A percentile compares a stretch with the other conserved stretches of the same genome.
phyloP scores from a whole-genome alignment of 1,140 invertebrate genomes.

The Drosophila simulans region DNA sequence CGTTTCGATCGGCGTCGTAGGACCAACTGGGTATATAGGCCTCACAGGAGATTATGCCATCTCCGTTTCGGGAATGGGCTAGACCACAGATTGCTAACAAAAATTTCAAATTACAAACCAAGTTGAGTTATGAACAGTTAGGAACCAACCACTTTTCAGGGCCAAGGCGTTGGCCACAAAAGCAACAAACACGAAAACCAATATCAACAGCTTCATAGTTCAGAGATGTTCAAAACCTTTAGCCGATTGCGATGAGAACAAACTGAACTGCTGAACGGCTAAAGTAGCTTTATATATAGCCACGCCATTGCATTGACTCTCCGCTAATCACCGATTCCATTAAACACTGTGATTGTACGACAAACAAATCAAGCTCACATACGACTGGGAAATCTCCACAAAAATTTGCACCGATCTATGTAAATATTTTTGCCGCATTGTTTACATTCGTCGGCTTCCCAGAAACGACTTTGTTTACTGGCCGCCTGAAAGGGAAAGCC shows the following conservation, averaged over 20 bases:
- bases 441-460: constrained; percentile 27
- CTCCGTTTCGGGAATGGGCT: constrained; percentile 33
- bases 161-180: constrained; percentile 19
- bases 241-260: not conserved
- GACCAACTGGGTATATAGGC: constrained; percentile 64
- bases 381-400: constrained; percentile 36
- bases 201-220: constrained; percentile 51
- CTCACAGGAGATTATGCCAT: constrained; percentile 34
- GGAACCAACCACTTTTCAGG: constrained; percentile 42
- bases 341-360: constrained; percentile 12
- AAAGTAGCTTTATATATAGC: constrained; percentile 9
- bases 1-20: constrained; percentile 89
- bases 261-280: constrained; percentile 10
- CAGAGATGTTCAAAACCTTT: not conserved
- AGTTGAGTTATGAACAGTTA: not conserved
- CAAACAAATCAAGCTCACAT: constrained; percentile 11
- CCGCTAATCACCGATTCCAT: constrained; percentile 16
- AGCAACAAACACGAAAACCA: constrained; percentile 22
- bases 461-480: constrained; percentile 30
- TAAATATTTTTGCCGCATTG: constrained; percentile 16
- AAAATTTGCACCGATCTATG: constrained; percentile 20
- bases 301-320: not conserved
- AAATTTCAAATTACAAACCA: not conserved
- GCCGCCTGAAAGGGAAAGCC: constrained; percentile 20
- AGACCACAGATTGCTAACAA: constrained; percentile 27